Evolutionary conservation across 2,888 invertebrate species (phyloP).

Genomic region (Cosmopolites sordidus): DNA sequence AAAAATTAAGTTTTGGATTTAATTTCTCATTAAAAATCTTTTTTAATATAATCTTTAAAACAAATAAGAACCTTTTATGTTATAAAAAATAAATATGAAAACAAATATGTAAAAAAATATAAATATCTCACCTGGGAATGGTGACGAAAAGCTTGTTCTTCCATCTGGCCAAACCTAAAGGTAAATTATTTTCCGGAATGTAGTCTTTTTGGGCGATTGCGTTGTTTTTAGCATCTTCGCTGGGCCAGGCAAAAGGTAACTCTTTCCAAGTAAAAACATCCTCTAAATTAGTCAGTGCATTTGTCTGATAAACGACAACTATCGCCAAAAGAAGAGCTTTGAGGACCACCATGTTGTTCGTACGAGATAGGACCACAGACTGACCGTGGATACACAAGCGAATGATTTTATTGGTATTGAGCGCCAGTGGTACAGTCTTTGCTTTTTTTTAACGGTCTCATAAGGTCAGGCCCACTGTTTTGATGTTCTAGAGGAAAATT

Average conservation of each 20-base stretch:
- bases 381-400: constrained; percentile 8
- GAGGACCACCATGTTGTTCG: constrained; percentile 16
- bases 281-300: constrained; percentile 36
- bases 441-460: too few species aligned
- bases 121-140: constrained; percentile 54
- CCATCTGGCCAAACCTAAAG: constrained; percentile 68
- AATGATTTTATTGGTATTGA: constrained; percentile 18
- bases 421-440: constrained; percentile 3
- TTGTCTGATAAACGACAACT: constrained; percentile 32
- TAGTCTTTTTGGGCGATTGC: constrained; percentile 61
- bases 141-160: constrained; percentile 66
- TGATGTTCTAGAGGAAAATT: too few species aligned
- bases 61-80: too few species aligned
- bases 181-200: constrained; percentile 63
- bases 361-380: constrained; percentile 2
- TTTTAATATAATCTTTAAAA: too few species aligned
- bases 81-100: too few species aligned
- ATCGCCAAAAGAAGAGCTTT: constrained; percentile 10
- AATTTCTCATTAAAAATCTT: too few species aligned
- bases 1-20: too few species aligned
- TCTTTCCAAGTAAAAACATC: constrained; percentile 63
- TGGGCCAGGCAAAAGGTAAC: constrained; percentile 64
- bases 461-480: neutral
- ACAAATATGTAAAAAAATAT: too few species aligned
- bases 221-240: constrained; percentile 54